Percentiles rank a stretch among this genome's conserved stretches.
phyloP scores from a whole-genome alignment of 2,888 invertebrate genomes.

The Idaea aversata region DNA sequence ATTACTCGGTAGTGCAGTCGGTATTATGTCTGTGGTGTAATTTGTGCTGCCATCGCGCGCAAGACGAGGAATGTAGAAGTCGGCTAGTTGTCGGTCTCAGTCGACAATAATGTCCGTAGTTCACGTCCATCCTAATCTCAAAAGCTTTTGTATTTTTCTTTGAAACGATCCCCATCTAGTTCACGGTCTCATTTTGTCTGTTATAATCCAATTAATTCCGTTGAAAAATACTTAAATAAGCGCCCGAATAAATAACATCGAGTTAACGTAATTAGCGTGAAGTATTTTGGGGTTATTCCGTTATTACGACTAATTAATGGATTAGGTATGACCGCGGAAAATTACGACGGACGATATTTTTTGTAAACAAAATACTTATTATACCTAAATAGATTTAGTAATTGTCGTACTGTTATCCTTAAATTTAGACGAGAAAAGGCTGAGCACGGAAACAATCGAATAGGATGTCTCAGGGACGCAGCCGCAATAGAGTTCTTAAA shows the following conservation, averaged over 20 bases:
- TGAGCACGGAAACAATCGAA: background rate
- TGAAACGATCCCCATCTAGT: slow-evolving; percentile 14
- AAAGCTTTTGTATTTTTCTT: slow-evolving; percentile 10
- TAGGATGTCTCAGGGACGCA: too few species aligned
- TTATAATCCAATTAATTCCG: slow-evolving; percentile 28
- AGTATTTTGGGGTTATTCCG: background rate
- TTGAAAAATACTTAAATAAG: background rate
- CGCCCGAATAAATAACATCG: background rate
- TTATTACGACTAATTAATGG: background rate
- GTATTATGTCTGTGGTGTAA: too few species aligned
- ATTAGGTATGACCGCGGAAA: background rate
- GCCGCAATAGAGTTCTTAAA: too few species aligned
- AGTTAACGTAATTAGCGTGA: background rate
- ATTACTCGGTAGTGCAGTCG: too few species aligned
- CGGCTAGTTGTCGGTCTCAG: background rate
- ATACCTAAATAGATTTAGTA: background rate
- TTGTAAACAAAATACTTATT: background rate
- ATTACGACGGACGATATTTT: background rate
- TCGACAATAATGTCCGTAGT: background rate
- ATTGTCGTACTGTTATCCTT: background rate
- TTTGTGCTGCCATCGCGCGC: too few species aligned
- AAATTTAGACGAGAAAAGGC: background rate
- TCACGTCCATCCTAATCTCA: slow-evolving; percentile 23
- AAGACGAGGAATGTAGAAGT: too few species aligned
- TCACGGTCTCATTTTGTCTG: slow-evolving; percentile 18